phyloP scores from a whole-genome alignment of 2,888 invertebrate species.

The Conchocele bisecta region DNA sequence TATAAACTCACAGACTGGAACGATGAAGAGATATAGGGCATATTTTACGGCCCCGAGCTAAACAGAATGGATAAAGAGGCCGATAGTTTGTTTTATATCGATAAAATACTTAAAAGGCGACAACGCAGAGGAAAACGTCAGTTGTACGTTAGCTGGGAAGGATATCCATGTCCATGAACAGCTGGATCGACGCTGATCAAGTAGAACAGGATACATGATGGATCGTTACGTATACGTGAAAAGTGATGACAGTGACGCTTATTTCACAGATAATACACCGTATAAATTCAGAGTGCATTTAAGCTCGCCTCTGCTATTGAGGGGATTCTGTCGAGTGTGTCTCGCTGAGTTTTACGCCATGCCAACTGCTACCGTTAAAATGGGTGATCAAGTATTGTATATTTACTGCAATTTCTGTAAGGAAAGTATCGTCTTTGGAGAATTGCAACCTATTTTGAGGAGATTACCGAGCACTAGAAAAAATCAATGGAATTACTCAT shows the following conservation, averaged over 20 bases:
- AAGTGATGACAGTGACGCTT: constrained; percentile 1
- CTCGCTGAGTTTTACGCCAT: background rate
- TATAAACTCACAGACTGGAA: no score
- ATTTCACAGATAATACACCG: constrained; percentile 1
- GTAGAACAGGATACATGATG: background rate
- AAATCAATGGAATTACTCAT: background rate
- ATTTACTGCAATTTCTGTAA: background rate
- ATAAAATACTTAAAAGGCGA: no score
- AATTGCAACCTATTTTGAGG: background rate
- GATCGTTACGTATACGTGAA: background rate
- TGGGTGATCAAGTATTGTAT: background rate
- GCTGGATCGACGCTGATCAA: no score
- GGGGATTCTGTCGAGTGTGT: background rate
- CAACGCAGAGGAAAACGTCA: no score
- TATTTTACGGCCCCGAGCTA: no score
- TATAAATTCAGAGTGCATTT: constrained; percentile 2
- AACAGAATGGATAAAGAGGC: no score
- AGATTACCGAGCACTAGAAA: background rate
- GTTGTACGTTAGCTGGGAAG: no score
- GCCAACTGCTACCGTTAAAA: background rate
- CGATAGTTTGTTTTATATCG: no score
- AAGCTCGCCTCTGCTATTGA: background rate
- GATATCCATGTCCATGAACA: no score
- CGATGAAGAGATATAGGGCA: no score
- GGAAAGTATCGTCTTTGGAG: background rate